phyloP scores from a whole-genome alignment of 2,797 vertebrate species.

The Tokudaia tokunoshimensis region DNA sequence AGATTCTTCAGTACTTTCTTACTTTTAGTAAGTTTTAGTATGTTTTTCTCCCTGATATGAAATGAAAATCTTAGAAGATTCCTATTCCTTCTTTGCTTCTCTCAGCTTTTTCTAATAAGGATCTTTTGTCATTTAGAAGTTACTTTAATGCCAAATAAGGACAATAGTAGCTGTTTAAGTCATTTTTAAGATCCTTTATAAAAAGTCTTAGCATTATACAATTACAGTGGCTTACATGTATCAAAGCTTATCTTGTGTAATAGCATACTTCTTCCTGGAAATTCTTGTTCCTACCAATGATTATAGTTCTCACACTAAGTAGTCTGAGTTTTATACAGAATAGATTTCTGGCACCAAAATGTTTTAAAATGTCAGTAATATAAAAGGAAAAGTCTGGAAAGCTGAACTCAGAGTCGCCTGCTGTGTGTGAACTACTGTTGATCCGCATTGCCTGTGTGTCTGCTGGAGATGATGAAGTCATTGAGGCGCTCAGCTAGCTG shows the following conservation, averaged over 20 bases:
- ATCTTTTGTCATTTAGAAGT: constrained; percentile 62
- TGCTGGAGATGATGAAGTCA: constrained; percentile 47
- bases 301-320: constrained; percentile 58
- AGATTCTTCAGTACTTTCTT: constrained; percentile 26
- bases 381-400: constrained; percentile 38
- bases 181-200: constrained; percentile 62
- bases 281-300: constrained; percentile 1
- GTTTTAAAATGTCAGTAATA: constrained; percentile 23
- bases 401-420: neutral
- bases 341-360: constrained; percentile 62
- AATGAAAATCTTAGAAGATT: constrained; percentile 9
- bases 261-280: constrained; percentile 66
- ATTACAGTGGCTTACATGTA: constrained; percentile 44
- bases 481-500: constrained; percentile 7
- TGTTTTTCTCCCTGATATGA: constrained; percentile 12
- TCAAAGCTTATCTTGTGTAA: constrained; percentile 39
- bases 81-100: constrained; percentile 47
- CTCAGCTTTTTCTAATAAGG: constrained; percentile 39
- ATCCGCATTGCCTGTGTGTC: neutral
- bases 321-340: constrained; percentile 44
- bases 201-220: constrained; percentile 38
- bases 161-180: constrained; percentile 40
- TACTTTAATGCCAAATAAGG: constrained; percentile 56
- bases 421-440: neutral
- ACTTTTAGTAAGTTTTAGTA: neutral